Percentiles rank a stretch among this genome's conserved stretches.
These are phyloP conservation scores for Xestobium rufovillosum DNA, from an alignment of 2,888 invertebrate genomes.

Conservation along the genomic window DNA sequence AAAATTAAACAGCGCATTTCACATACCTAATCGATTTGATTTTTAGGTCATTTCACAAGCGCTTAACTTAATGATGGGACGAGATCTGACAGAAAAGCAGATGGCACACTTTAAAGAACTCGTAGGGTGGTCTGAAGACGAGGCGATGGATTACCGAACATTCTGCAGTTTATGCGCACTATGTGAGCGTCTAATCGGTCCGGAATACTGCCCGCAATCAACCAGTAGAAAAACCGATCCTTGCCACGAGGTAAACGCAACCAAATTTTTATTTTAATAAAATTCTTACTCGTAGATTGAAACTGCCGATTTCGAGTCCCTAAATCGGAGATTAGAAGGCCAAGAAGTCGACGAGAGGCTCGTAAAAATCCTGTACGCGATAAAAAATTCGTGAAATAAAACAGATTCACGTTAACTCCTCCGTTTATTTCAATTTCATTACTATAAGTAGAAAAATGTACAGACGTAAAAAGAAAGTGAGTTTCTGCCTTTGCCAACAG, in stretches of 20 bases:
- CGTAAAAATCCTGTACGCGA: constrained; percentile 45
- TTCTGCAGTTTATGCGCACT: constrained; percentile 76
- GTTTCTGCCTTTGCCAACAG: too few species aligned
- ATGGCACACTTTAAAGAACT: constrained; percentile 43
- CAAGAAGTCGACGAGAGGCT: constrained; percentile 47
- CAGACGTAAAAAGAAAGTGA: too few species aligned
- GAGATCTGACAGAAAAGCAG: constrained; percentile 48
- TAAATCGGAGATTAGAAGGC: constrained; percentile 50
- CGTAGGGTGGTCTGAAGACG: constrained; percentile 49
- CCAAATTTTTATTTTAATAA: constrained; percentile 3
- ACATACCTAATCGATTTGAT: constrained; percentile 7
- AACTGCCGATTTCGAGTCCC: constrained; percentile 59
- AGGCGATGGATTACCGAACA: constrained; percentile 58
- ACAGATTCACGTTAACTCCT: too few species aligned
- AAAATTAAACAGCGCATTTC: constrained; percentile 7
- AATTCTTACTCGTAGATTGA: constrained; percentile 48
- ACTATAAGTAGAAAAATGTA: too few species aligned
- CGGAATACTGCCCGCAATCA: constrained; percentile 42
- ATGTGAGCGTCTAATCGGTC: constrained; percentile 62
- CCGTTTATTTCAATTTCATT: too few species aligned
- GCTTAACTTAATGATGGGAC: constrained; percentile 58
- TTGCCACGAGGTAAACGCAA: constrained; percentile 53
- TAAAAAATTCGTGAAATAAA: constrained; percentile 33
- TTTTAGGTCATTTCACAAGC: constrained; percentile 50
- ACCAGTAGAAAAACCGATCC: constrained; percentile 57